These are phyloP conservation scores for Paratilapia polleni DNA, from an alignment of 2,113 vertebrate genomes.

Conservation along the genomic window DNA sequence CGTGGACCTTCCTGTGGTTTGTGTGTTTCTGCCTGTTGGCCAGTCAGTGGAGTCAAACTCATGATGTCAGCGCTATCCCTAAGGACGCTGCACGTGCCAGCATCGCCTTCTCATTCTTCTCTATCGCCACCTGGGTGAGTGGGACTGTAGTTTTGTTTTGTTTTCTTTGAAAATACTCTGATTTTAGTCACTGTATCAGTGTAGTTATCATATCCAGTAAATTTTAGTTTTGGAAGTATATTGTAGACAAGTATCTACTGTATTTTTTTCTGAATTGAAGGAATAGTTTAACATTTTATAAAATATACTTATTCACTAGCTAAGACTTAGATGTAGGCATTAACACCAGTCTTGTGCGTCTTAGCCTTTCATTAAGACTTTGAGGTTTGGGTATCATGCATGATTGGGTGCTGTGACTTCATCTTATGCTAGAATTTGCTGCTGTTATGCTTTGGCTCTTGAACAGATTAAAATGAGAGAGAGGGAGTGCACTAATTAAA, in stretches of 20 bases:
- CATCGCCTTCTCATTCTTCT: slow-evolving; percentile 94
- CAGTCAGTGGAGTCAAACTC: slow-evolving; percentile 83
- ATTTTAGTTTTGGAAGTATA: not conserved
- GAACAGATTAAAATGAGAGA: too few species aligned
- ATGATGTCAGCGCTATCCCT: accelerated
- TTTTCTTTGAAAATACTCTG: not conserved
- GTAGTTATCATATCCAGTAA: too few species aligned
- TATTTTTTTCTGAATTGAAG: not conserved
- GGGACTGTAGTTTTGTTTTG: not conserved
- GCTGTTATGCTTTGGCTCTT: not conserved
- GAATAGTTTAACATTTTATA: not conserved
- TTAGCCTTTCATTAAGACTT: not conserved
- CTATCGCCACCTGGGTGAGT: slow-evolving; percentile 92
- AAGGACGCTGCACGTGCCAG: slow-evolving; percentile 83
- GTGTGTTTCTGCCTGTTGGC: slow-evolving; percentile 90
- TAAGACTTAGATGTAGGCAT: not conserved
- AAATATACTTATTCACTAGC: not conserved
- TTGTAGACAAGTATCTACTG: not conserved
- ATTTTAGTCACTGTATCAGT: not conserved
- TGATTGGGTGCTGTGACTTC: not conserved
- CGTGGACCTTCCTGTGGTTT: slow-evolving; percentile 94
- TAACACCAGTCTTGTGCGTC: not conserved
- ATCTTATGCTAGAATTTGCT: not conserved
- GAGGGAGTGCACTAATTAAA: too few species aligned
- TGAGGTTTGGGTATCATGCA: not conserved